Evolutionary conservation across 2,888 invertebrate species (phyloP).

Genomic region (Aquatica leii): DNA sequence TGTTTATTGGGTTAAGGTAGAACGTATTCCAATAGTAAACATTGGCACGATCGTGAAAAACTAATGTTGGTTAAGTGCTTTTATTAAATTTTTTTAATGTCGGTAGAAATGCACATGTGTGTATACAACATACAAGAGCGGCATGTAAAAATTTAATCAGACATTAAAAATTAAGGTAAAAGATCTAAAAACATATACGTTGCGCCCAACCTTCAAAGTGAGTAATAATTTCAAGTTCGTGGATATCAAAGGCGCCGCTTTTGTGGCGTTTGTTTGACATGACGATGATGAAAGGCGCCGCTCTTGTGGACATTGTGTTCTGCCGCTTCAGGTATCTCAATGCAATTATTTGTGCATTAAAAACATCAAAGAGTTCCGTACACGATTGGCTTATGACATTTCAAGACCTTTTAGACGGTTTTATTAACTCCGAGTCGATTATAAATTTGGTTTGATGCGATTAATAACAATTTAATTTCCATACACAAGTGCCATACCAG

Average conservation of each 20-base stretch:
- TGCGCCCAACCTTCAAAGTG: constrained; percentile 41
- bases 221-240: constrained; percentile 47
- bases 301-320: constrained; percentile 35
- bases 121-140: constrained; percentile 4
- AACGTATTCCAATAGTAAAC: no score
- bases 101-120: background rate
- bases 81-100: background rate
- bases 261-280: constrained; percentile 34
- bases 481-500: no score
- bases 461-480: no score
- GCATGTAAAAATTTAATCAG: constrained; percentile 22
- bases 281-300: constrained; percentile 33
- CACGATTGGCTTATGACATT: constrained; percentile 28
- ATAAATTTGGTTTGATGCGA: no score
- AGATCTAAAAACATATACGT: constrained; percentile 22
- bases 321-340: constrained; percentile 33
- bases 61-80: no score
- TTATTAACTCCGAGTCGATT: constrained; percentile 17
- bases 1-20: no score
- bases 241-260: constrained; percentile 46
- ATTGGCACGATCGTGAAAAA: no score
- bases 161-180: constrained; percentile 18
- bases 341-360: constrained; percentile 37
- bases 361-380: constrained; percentile 25
- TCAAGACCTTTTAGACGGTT: constrained; percentile 19